A percentile compares a stretch with the other conserved stretches of the same genome.
These are phyloP conservation scores for Liodrosophila aerea DNA, from an alignment of 2,888 invertebrate species.

Conservation along the genomic window DNA sequence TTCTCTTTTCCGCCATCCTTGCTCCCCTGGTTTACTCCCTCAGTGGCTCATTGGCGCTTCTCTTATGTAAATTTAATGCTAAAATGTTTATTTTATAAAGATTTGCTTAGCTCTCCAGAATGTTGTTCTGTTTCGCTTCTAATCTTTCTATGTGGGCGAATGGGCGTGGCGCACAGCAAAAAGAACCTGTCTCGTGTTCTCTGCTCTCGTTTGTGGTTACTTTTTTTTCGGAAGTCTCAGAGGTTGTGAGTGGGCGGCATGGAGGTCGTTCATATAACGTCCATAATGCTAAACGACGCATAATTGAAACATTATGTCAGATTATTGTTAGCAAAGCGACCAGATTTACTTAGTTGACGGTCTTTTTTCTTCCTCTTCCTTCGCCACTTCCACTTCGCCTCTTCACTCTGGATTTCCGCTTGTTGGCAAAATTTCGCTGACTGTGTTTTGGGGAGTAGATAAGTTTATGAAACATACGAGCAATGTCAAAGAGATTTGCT, in stretches of 20 bases:
- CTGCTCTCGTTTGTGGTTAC: too few species aligned
- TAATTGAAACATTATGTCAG: constrained; percentile 80
- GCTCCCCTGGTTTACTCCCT: neutral
- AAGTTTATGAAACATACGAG: constrained; percentile 56
- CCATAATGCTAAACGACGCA: constrained; percentile 77
- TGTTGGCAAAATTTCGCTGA: constrained; percentile 30
- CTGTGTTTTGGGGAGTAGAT: constrained; percentile 13
- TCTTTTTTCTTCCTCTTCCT: constrained; percentile 41
- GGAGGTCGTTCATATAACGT: constrained; percentile 62
- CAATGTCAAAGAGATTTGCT: constrained; percentile 59
- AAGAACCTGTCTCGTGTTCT: constrained; percentile 27
- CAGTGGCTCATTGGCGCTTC: constrained; percentile 61
- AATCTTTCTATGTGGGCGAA: constrained; percentile 42
- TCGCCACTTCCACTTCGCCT: neutral
- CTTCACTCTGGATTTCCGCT: neutral
- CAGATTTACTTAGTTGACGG: constrained; percentile 73
- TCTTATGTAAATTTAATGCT: constrained; percentile 80
- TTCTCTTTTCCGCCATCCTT: constrained; percentile 9
- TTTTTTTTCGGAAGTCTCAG: constrained; percentile 6
- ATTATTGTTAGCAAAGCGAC: constrained; percentile 75
- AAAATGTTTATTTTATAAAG: constrained; percentile 79
- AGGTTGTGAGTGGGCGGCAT: constrained; percentile 19
- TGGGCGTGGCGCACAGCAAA: constrained; percentile 3
- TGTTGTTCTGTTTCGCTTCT: constrained; percentile 42
- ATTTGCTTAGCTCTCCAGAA: constrained; percentile 76